Conservation (phyloP, 1,140 invertebrate species). For the Oncopeltus fasciatus region DNA sequence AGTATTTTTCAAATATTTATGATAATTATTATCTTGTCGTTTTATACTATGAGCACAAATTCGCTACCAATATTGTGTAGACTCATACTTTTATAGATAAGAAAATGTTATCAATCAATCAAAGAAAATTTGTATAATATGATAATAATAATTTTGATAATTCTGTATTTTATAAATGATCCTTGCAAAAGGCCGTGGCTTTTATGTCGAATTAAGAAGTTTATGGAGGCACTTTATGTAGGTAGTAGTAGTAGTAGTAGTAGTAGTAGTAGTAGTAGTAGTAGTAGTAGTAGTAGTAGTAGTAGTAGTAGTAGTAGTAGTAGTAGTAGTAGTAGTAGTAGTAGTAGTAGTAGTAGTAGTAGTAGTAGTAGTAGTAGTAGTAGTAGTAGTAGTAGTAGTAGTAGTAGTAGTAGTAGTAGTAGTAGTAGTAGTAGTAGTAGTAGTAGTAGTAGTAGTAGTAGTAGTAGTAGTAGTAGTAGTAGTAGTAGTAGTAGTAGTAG, state of each 20-base stretch:
- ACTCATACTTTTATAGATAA: too few relatives aligned
- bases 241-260: conserved; percentile 5
- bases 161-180: too few relatives aligned
- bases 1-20: too few relatives aligned
- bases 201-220: too few relatives aligned
- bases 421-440: conserved; percentile 5
- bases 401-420: conserved; percentile 5
- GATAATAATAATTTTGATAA: too few relatives aligned
- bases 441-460: conserved; percentile 5
- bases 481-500: conserved; percentile 5
- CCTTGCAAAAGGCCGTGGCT: too few relatives aligned
- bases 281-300: conserved; percentile 5
- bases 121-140: too few relatives aligned
- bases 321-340: conserved; percentile 5
- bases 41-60: too few relatives aligned
- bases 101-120: too few relatives aligned
- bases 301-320: conserved; percentile 5
- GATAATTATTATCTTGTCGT: too few relatives aligned
- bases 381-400: conserved; percentile 5
- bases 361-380: conserved; percentile 5
- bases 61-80: too few relatives aligned
- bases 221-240: too few relatives aligned
- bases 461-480: conserved; percentile 5
- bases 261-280: conserved; percentile 5
- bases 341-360: conserved; percentile 5